Evolutionary conservation across 2,113 vertebrate genomes (phyloP), one percentile per base, ranked within the genome.

Genomic region (Argyrosomus japonicus): DNA sequence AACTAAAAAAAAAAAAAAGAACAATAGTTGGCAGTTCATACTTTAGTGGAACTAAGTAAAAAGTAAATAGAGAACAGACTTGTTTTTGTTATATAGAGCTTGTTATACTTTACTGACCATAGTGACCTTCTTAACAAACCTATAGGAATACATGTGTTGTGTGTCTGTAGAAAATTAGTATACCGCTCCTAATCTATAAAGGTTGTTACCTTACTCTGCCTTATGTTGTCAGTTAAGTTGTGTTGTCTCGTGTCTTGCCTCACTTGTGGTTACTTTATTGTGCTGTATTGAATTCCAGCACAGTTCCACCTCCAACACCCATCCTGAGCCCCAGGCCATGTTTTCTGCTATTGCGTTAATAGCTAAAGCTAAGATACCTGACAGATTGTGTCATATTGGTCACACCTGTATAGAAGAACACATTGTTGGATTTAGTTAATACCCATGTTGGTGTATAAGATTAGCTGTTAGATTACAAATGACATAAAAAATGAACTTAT

Each of bases 281-380:
- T 76, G 81, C 65, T 65, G 78, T 81, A 76, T 81, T 77, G 64
- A 84, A 92, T 93, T 92, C 83, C 92, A 87, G 61, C 69, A 87
- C 77, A 68, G 70, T 58, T 78, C 25, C 51, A 50, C 54, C 74
- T 84, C 71, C 79, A 79, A 86, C 81, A 91, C 86, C 89, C 87
- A 88, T 69, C 85, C 82, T 92, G 77, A 82, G 89, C 93, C 90
- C 47, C 29, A 12, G 93, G 93, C 86, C 47, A 83, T 80, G 78
- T 83, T 82, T 89, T 92, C 80, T 88, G 83, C 60, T 89, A 8
- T 86, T 86, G 68, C 71, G 48, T 50, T 50, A 79, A 77, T 54
- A 85, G 51, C 58, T 75, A 76, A 56, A 79, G 71, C 72, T 68
- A 50, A 88, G 71, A 89, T 89, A 81, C 83, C 87, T 91, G 68